A percentile compares a stretch with the other conserved stretches of the same genome.
Conservation (phyloP, 2,888 invertebrate species). For the Cantharis rustica region DNA sequence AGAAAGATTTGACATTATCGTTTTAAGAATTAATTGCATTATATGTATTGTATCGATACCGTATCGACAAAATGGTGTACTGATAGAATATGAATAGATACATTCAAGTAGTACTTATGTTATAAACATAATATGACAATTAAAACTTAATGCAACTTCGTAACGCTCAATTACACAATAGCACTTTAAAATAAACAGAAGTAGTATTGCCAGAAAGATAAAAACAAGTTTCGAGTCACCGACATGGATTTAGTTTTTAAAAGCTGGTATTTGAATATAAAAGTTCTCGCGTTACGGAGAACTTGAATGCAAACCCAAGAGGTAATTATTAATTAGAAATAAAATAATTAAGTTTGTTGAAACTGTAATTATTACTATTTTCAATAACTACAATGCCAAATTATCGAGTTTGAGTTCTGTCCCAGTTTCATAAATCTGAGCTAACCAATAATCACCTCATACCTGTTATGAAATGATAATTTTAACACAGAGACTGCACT, state of each 20-base stretch:
- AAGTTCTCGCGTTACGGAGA: not conserved
- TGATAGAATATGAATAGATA: not conserved
- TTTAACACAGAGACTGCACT: no score
- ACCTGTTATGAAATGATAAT: no score
- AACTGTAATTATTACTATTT: not conserved
- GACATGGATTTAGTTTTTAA: not conserved
- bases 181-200: not conserved
- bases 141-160: not conserved
- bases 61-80: not conserved
- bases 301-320: not conserved
- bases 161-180: not conserved
- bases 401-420: not conserved
- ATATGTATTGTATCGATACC: not conserved
- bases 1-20: not conserved
- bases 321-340: not conserved
- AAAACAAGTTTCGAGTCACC: not conserved
- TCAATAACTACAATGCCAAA: not conserved
- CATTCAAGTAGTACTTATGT: no score
- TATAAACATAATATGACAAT: not conserved
- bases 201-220: not conserved
- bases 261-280: not conserved
- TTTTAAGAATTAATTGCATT: not conserved
- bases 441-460: no score
- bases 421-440: not conserved
- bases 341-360: not conserved